phyloP scores from a whole-genome alignment of 2,113 vertebrate genomes.

The Callorhinus ursinus region DNA sequence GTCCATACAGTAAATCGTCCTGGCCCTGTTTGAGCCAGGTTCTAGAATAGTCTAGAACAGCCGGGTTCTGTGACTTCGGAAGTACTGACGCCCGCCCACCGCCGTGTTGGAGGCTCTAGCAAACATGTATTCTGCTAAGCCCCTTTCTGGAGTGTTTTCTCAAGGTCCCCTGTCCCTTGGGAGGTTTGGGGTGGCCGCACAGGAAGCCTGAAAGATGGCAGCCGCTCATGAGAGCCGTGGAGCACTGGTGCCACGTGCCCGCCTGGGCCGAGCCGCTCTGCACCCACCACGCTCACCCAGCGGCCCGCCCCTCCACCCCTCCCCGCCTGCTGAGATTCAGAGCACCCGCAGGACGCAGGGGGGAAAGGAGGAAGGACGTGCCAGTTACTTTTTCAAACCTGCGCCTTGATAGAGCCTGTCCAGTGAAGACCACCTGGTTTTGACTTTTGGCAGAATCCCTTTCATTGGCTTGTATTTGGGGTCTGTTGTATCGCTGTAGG shows the following conservation, averaged over 20 bases:
- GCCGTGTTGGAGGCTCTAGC: fast-evolving
- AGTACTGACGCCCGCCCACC: fast-evolving
- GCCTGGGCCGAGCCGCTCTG: fast-evolving
- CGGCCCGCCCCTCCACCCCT: neutral
- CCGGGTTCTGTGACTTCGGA: neutral
- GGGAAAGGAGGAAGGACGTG: fast-evolving
- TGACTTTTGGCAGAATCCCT: neutral
- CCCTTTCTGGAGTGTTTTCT: neutral
- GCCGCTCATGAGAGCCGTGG: fast-evolving
- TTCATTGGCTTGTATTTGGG: neutral
- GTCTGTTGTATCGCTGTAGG: fast-evolving
- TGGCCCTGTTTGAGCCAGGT: neutral
- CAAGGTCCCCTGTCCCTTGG: neutral
- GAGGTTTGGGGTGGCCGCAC: neutral
- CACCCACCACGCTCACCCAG: fast-evolving
- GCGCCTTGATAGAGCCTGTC: neutral
- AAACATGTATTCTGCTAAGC: fast-evolving
- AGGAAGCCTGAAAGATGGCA: fast-evolving
- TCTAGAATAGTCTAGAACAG: fast-evolving
- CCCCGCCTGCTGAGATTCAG: fast-evolving
- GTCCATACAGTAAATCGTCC: fast-evolving
- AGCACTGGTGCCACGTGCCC: too few species aligned
- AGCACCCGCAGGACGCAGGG: fast-evolving
- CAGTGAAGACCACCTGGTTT: neutral
- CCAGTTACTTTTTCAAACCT: too few species aligned